Percentiles rank a stretch among this genome's conserved stretches.
Evolutionary conservation across 2,113 vertebrate genomes (phyloP).

Genomic region (Anolis carolinensis): DNA sequence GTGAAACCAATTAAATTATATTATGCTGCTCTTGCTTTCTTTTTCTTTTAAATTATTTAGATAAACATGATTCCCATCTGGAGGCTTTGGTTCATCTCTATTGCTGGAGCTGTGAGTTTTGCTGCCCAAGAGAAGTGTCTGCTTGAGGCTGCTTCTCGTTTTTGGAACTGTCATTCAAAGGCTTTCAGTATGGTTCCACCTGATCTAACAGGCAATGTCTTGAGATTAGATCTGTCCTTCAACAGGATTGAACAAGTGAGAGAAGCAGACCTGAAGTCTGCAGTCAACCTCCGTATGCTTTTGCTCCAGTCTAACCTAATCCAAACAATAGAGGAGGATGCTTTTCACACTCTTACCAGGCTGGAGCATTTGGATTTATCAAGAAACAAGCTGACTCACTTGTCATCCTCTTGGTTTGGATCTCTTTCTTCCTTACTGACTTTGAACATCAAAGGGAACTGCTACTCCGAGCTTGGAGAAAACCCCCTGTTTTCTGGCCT

Average conservation of each 20-base stretch:
- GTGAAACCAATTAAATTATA: neutral
- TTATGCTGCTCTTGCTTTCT: neutral
- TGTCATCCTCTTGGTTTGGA: constrained; percentile 79
- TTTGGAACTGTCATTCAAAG: constrained; percentile 72
- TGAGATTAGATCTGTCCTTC: constrained; percentile 74
- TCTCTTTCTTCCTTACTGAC: constrained; percentile 72
- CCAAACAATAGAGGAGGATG: constrained; percentile 65
- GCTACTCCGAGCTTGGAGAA: constrained; percentile 73
- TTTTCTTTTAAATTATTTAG: constrained; percentile 35
- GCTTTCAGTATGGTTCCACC: constrained; percentile 70
- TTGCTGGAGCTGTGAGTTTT: constrained; percentile 31
- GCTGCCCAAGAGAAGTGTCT: constrained; percentile 40
- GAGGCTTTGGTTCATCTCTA: constrained; percentile 45
- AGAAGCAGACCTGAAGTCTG: constrained; percentile 69
- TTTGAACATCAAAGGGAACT: constrained; percentile 78
- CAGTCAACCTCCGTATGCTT: constrained; percentile 70
- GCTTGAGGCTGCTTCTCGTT: constrained; percentile 50
- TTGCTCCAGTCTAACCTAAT: constrained; percentile 74
- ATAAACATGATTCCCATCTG: constrained; percentile 49
- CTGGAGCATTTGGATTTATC: constrained; percentile 83
- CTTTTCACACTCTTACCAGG: constrained; percentile 69
- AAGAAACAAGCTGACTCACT: constrained; percentile 69
- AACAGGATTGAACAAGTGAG: constrained; percentile 74
- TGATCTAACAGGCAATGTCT: constrained; percentile 48
- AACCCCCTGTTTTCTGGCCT: constrained; percentile 73